A percentile compares a stretch with the other conserved stretches of the same genome.
Evolutionary conservation across 2,113 vertebrate genomes (phyloP).

Genomic region (Bombycilla garrulus): DNA sequence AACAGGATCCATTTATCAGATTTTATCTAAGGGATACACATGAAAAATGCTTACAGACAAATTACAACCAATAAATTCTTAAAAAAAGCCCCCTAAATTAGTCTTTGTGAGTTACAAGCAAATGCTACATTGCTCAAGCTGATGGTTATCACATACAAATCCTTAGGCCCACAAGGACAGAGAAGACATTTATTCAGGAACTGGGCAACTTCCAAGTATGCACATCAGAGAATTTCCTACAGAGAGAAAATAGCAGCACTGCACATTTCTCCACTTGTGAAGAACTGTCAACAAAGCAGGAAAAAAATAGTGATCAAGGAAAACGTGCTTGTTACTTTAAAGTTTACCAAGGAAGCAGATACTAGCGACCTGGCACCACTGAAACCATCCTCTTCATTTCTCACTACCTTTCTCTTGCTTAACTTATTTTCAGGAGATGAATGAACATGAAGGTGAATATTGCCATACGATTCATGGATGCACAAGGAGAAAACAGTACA

Average conservation of each 20-base stretch:
- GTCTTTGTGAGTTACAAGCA: neutral
- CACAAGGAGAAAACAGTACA: neutral
- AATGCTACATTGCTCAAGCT: neutral
- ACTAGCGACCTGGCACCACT: neutral
- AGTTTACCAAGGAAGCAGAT: neutral
- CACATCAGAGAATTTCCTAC: neutral
- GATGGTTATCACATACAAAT: neutral
- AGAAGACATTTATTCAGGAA: neutral
- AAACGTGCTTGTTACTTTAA: neutral
- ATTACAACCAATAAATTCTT: neutral
- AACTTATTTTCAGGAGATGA: neutral
- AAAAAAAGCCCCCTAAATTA: neutral
- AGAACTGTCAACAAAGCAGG: neutral
- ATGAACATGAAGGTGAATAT: neutral
- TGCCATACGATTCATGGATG: too few relatives aligned
- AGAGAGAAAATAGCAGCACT: neutral
- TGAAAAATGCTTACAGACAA: neutral
- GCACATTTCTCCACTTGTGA: neutral
- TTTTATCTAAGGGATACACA: neutral
- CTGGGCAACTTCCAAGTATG: neutral
- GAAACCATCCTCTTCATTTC: neutral
- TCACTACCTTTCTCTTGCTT: neutral
- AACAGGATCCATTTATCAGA: neutral
- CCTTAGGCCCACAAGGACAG: neutral
- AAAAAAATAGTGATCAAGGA: neutral